Conservation (phyloP, 2,888 invertebrate species). For the Synanthedon formicaeformis region DNA sequence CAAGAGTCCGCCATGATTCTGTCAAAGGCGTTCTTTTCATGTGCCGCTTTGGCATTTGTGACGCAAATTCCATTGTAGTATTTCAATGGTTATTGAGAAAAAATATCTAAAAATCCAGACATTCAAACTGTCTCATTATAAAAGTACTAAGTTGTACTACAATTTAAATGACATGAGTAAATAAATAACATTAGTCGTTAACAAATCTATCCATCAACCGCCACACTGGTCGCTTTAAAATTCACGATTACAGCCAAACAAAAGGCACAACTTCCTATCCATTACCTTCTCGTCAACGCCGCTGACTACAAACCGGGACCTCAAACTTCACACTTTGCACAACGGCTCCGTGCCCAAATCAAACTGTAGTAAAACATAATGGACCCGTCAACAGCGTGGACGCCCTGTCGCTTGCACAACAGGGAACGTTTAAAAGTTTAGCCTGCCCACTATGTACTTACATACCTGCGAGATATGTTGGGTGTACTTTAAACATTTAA, state of each 20-base stretch:
- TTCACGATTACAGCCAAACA: neutral
- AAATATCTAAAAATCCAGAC: too few species aligned
- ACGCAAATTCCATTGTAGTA: too few species aligned
- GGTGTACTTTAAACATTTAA: too few species aligned
- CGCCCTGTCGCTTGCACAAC: constrained; percentile 39
- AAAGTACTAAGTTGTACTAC: neutral
- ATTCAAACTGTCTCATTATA: too few species aligned
- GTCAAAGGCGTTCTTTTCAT: too few species aligned
- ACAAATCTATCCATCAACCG: neutral
- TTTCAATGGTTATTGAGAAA: too few species aligned
- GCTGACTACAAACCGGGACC: neutral
- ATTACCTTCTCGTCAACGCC: neutral
- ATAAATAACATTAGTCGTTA: neutral
- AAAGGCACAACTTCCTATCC: neutral
- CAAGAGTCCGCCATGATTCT: too few species aligned
- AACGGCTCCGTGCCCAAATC: constrained; percentile 12
- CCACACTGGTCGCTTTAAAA: neutral
- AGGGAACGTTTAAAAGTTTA: constrained; percentile 46
- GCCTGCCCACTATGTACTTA: neutral
- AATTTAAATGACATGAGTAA: neutral
- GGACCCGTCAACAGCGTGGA: constrained; percentile 33
- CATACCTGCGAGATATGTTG: too few species aligned
- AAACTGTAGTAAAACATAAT: constrained; percentile 35
- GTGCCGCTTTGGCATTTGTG: too few species aligned
- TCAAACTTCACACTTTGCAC: neutral